These are phyloP conservation scores for Ophonus ardosiacus DNA, from an alignment of 2,888 invertebrate genomes.

Conservation along the genomic window DNA sequence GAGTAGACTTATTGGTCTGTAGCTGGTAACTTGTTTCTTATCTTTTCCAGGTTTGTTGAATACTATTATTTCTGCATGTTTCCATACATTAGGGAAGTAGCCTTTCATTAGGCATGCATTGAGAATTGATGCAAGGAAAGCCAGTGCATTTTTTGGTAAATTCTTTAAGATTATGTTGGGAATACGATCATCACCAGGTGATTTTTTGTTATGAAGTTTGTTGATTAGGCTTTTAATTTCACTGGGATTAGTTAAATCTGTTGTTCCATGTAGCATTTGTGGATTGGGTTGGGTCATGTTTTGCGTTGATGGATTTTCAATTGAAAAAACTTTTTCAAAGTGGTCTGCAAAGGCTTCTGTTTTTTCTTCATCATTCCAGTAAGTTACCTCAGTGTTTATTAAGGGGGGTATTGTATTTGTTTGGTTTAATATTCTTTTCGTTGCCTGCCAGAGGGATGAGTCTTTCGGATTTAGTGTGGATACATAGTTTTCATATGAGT, in stretches of 20 bases:
- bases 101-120: slow-evolving; percentile 61
- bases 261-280: background rate
- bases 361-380: slow-evolving; percentile 16
- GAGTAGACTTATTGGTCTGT: slow-evolving; percentile 65
- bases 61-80: slow-evolving; percentile 64
- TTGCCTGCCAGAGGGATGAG: slow-evolving; percentile 21
- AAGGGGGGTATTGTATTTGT: slow-evolving; percentile 13
- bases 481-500: slow-evolving; percentile 55
- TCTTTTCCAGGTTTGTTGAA: slow-evolving; percentile 66
- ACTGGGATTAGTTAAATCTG: background rate
- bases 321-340: slow-evolving; percentile 8
- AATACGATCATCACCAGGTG: slow-evolving; percentile 34
- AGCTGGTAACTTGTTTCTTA: slow-evolving; percentile 62
- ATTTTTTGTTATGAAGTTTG: slow-evolving; percentile 24
- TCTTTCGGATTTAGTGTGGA: background rate
- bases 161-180: slow-evolving; percentile 27
- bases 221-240: slow-evolving; percentile 25
- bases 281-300: background rate
- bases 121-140: slow-evolving; percentile 64
- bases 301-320: background rate
- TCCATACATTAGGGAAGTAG: slow-evolving; percentile 66
- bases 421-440: slow-evolving; percentile 24
- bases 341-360: slow-evolving; percentile 12
- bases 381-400: background rate
- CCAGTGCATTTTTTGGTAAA: slow-evolving; percentile 64